phyloP scores from a whole-genome alignment of 2,888 invertebrate genomes.

The Stenodera caucasica region DNA sequence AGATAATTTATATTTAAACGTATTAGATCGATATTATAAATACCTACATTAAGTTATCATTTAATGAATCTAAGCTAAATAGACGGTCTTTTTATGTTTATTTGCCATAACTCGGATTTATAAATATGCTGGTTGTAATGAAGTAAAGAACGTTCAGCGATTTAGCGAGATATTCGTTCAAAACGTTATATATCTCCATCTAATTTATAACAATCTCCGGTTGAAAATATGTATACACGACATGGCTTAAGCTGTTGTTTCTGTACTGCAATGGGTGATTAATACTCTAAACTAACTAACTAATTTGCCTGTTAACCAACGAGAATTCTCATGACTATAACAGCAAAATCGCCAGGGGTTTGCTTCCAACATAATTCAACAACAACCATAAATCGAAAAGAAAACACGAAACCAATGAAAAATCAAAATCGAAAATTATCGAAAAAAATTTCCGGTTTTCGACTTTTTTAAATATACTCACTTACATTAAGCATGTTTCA shows the following conservation, averaged over 20 bases:
- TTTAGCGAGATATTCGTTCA: constrained; percentile 30
- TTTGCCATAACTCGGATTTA: constrained; percentile 34
- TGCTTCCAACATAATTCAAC: constrained; percentile 1
- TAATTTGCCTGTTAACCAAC: constrained; percentile 30
- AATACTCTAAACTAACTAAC: constrained; percentile 30
- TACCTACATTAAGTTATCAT: constrained; percentile 36
- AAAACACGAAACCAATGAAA: neutral
- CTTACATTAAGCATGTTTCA: too few species aligned
- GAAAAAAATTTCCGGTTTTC: neutral
- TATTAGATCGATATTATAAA: constrained; percentile 3
- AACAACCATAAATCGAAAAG: neutral
- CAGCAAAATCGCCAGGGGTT: constrained; percentile 16
- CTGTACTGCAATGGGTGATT: constrained; percentile 25
- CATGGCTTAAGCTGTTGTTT: constrained; percentile 30
- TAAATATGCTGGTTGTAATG: constrained; percentile 34
- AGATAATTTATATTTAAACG: too few species aligned
- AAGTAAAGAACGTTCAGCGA: constrained; percentile 25
- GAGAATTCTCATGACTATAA: constrained; percentile 28
- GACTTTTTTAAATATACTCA: neutral
- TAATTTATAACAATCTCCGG: constrained; percentile 34
- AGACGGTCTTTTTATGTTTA: constrained; percentile 33
- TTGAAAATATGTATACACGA: constrained; percentile 31
- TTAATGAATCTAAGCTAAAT: constrained; percentile 38
- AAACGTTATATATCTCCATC: constrained; percentile 32
- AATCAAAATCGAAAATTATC: neutral